Conservation (phyloP, 2,888 invertebrate genomes). For the Phengaris alcon region DNA sequence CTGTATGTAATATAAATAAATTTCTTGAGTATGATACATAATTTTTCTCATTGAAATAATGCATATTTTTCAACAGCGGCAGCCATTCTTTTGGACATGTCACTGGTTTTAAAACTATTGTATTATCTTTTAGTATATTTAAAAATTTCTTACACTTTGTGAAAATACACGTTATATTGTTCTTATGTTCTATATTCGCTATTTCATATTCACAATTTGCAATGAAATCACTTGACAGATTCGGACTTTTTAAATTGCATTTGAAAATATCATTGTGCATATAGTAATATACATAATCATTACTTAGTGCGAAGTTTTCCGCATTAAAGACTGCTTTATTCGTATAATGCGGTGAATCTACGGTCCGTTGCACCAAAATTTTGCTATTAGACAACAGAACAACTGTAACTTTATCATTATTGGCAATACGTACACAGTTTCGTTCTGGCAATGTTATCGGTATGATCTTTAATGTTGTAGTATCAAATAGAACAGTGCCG, state of each 20-base stretch:
- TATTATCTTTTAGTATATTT: slow-evolving; percentile 45
- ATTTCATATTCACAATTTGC: slow-evolving; percentile 56
- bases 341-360: slow-evolving; percentile 44
- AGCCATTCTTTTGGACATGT: slow-evolving; percentile 60
- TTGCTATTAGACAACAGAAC: slow-evolving; percentile 54
- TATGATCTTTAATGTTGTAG: slow-evolving; percentile 54
- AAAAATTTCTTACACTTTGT: slow-evolving; percentile 62
- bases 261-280: slow-evolving; percentile 55
- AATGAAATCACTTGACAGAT: slow-evolving; percentile 50
- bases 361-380: slow-evolving; percentile 54
- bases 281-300: slow-evolving; percentile 51
- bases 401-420: slow-evolving; percentile 54
- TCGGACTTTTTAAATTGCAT: slow-evolving; percentile 49
- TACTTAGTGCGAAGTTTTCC: slow-evolving; percentile 55
- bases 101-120: slow-evolving; percentile 45
- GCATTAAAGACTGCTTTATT: slow-evolving; percentile 58
- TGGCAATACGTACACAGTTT: slow-evolving; percentile 55
- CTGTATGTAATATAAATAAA: slow-evolving; percentile 63
- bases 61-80: slow-evolving; percentile 56
- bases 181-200: slow-evolving; percentile 54
- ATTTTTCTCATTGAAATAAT: slow-evolving; percentile 56
- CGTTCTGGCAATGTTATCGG: slow-evolving; percentile 58
- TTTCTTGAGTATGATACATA: slow-evolving; percentile 64
- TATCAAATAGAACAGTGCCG: slow-evolving; percentile 59
- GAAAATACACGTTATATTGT: slow-evolving; percentile 50